phyloP scores from a whole-genome alignment of 2,888 invertebrate species.

The Lobophora halterata region DNA sequence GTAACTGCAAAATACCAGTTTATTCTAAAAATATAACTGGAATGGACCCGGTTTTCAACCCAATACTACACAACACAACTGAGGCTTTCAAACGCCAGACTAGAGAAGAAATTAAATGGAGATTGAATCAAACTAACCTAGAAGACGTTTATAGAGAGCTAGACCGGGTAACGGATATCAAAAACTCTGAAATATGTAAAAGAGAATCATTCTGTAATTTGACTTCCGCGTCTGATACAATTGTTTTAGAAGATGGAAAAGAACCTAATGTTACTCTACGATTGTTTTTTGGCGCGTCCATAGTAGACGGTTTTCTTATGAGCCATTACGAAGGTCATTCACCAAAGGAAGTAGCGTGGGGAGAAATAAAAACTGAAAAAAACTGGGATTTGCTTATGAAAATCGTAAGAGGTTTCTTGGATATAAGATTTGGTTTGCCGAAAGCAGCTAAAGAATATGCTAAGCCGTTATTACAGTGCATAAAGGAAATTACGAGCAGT shows the following conservation, averaged over 20 bases:
- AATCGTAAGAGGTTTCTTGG: conserved; percentile 48
- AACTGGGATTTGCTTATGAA: conserved; percentile 49
- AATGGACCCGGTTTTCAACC: conserved; percentile 53
- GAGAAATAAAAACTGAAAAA: conserved; percentile 41
- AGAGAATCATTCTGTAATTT: conserved; percentile 48
- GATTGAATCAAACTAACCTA: conserved; percentile 41
- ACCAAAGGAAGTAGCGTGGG: conserved; percentile 56
- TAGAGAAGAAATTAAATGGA: conserved; percentile 45
- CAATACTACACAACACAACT: conserved; percentile 44
- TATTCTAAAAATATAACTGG: conserved; percentile 38
- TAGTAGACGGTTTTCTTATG: conserved; percentile 63
- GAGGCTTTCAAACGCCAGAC: conserved; percentile 37
- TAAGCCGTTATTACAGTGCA: conserved; percentile 46
- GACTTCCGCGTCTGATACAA: conserved; percentile 29
- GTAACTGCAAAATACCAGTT: conserved; percentile 46
- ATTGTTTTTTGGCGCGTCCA: conserved; percentile 42
- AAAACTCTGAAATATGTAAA: conserved; percentile 49
- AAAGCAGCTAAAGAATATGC: conserved; percentile 45
- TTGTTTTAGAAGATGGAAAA: conserved; percentile 41
- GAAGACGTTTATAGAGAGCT: conserved; percentile 42
- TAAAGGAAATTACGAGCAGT: conserved; percentile 39
- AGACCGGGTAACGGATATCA: conserved; percentile 50
- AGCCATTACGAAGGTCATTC: conserved; percentile 58
- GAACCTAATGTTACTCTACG: conserved; percentile 56
- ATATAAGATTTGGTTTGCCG: conserved; percentile 52